Percentiles rank a stretch among this genome's conserved stretches.
Conservation (phyloP, 2,113 vertebrate species). For the Pygathrix nemaeus region DNA sequence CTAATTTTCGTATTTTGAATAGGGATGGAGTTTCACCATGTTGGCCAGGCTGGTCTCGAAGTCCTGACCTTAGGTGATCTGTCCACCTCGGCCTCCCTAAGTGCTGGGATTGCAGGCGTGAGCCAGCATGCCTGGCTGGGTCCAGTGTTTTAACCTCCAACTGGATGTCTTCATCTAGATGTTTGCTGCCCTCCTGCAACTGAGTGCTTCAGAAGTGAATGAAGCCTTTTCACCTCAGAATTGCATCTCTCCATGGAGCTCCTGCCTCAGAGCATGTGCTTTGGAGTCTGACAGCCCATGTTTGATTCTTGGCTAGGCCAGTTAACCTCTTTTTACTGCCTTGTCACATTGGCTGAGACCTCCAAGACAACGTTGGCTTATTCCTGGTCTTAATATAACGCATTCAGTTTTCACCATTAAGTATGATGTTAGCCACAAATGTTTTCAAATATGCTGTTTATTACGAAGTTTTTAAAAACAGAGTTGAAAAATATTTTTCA, state of each 20-base stretch:
- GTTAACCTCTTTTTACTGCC: background rate
- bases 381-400: background rate
- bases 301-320: background rate
- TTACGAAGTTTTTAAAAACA: background rate
- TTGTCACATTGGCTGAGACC: background rate
- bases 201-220: background rate
- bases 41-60: no score
- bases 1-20: no score
- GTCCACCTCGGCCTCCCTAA: no score
- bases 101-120: no score
- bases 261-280: background rate
- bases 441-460: background rate
- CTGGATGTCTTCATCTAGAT: background rate
- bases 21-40: no score
- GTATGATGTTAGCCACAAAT: background rate
- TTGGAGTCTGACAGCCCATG: background rate
- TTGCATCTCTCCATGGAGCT: background rate
- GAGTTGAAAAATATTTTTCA: background rate
- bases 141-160: background rate
- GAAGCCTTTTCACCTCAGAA: background rate
- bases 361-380: background rate
- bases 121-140: no score
- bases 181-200: background rate
- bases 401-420: background rate
- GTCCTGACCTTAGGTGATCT: no score